These are phyloP conservation scores for Caloenas nicobarica DNA, from an alignment of 2,113 vertebrate genomes.

Conservation along the genomic window DNA sequence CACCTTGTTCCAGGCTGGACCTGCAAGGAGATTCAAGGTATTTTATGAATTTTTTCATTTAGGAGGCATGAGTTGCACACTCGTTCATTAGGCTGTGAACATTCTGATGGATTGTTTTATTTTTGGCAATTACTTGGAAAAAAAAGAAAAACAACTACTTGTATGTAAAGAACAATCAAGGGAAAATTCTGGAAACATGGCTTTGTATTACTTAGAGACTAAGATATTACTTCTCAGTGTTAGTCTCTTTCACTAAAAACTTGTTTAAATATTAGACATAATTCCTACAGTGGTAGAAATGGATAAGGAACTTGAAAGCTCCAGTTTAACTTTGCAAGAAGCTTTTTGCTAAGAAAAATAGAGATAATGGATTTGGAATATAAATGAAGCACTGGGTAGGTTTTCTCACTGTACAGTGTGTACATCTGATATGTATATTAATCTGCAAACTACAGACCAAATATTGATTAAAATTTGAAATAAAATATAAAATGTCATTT, in stretches of 20 bases:
- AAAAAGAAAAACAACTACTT: neutral
- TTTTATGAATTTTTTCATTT: neutral
- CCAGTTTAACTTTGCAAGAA: constrained; percentile 5
- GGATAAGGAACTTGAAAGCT: neutral
- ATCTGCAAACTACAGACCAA: neutral
- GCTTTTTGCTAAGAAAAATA: neutral
- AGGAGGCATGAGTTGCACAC: fast-evolving
- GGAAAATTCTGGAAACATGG: neutral
- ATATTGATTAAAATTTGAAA: constrained; percentile 12
- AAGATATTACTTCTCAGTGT: neutral
- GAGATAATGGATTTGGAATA: neutral
- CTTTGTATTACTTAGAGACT: neutral
- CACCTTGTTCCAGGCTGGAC: neutral
- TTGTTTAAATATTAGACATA: neutral
- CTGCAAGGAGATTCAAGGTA: neutral
- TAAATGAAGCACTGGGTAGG: neutral
- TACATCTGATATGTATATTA: neutral
- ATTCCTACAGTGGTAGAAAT: neutral
- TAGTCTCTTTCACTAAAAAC: neutral
- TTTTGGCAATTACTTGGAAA: neutral
- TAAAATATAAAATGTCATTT: neutral
- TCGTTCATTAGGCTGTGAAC: neutral
- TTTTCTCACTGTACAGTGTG: neutral
- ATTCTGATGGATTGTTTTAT: neutral
- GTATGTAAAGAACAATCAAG: neutral